These are phyloP conservation scores for Callimorpha dominula DNA, from an alignment of 2,888 invertebrate species.

Conservation along the genomic window DNA sequence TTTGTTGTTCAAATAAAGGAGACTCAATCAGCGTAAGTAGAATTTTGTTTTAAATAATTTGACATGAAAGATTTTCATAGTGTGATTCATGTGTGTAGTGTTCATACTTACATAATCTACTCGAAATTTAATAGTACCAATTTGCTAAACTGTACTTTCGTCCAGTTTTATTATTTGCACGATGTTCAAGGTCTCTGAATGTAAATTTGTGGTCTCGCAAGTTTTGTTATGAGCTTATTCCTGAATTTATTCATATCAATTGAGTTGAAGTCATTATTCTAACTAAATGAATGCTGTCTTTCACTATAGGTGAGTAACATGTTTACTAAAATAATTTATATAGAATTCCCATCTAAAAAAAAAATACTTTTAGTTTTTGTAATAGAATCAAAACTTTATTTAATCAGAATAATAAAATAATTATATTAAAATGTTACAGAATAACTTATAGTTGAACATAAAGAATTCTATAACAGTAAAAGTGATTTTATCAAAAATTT, in stretches of 20 bases:
- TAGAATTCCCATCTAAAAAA: no score
- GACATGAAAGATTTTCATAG: not conserved
- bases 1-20: not conserved
- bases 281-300: not conserved
- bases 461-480: no score
- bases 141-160: not conserved
- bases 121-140: not conserved
- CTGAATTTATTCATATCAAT: not conserved
- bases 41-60: not conserved
- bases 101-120: conserved; percentile 1
- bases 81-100: not conserved
- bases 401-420: no score
- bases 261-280: not conserved
- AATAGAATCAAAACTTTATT: no score
- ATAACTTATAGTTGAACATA: no score
- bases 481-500: no score
- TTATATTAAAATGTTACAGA: no score
- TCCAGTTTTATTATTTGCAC: not conserved
- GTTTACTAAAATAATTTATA: no score
- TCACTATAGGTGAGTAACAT: no score
- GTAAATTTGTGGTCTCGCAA: not conserved
- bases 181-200: conserved; percentile 3
- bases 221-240: not conserved
- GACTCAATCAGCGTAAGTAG: conserved; percentile 2
- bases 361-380: no score